Evolutionary conservation across 2,113 vertebrate species (phyloP), one percentile per base, ranked within the genome.

Genomic region (Petroica traversi): DNA sequence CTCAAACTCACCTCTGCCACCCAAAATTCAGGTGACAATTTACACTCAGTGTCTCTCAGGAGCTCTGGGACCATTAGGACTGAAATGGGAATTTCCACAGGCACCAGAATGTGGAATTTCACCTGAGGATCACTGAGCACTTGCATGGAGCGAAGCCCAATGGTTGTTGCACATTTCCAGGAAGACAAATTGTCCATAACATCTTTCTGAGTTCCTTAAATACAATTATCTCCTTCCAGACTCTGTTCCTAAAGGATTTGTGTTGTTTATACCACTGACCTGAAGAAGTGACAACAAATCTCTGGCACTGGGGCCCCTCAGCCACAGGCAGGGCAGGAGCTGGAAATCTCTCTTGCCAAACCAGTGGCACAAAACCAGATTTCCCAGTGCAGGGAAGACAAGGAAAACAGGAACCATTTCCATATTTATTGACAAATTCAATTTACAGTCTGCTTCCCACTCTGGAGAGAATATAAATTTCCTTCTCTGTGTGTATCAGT

Each of bases 381-480:
- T 22, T 81, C 51, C 72, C 84, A 72, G 57, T 1, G 5, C 52
- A 33, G 62, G 49, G 36, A 19, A 38, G 55, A 54, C 33, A 43
- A 78, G 68, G 43, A 34, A 93, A 73, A 78, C 12, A 11, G 83
- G 85, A 92, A 46, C 49, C 48, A 92, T 97, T 97, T 96, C 96
- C 95, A 94, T 96, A 85, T 96, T 96, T 97, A 97, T 83, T 93
- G 95, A 96, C 92, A 96, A 90, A 96, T 90, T 81, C 85, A 93
- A 96, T 97, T 97, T 96, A 94, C 88, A 94, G 55, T 19, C 74
- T 15, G 40, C 28, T 41, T 94, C 76, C 86, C 81, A 62, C 76
- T 90, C 95, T 24, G 79, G 71, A 59, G 72, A 78, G 90, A 83
- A 76, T 19, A 88, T 63, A 38, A 86, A 89, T 95, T 94, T 80